Base-by-base conservation (phyloP, 2,888 invertebrate species). In the Antheraea assamensis region DNA sequence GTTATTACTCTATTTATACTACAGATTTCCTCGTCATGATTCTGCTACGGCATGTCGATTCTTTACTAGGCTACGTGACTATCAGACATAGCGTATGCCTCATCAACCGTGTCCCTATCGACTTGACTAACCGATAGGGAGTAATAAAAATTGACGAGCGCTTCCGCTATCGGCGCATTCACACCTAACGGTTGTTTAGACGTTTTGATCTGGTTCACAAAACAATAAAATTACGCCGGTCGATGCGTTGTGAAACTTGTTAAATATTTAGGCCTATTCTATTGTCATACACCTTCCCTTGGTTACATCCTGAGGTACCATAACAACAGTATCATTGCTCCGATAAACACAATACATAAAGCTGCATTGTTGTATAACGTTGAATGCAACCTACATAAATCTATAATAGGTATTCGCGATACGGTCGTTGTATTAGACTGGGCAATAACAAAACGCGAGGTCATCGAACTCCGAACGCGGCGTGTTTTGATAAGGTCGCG, bases 171-270 rank as follows among this genome's bases (percentile, higher is more conserved):
- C 81, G 83, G 88, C 84, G 81, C 90, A 85, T 88, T 92, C 87
- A 88, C 90, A 85, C 83, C 85, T 93, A 93, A 93, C 93, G 92
- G 93, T 90, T 79, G 83, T 87, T 88, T 84, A 82, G 84, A 82
- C 87, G 85, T 89, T 90, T 87, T 85, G 90, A 92, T 92, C 89
- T 92, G 91, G 90, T 92, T 90, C 90, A 90, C 86, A 88, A 87
- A 89, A 91, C 92, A 91, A 92, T 91, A 89, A 92, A 92, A 92
- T 89, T 86, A 85, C 86, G 81, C 76, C n/a, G 80, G 83, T 81
- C 85, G 85, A 86, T 86, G 87, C 82, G 83, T 42, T 42, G 42
- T 42, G 80, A 86, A 90, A 89, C 86, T 83, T 80, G 87, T 86
- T 88, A 83, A 80, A 82, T 35, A 80, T 81, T 83, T 83, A 85